phyloP scores from a whole-genome alignment of 2,113 vertebrate genomes.

The Lasiurus borealis region DNA sequence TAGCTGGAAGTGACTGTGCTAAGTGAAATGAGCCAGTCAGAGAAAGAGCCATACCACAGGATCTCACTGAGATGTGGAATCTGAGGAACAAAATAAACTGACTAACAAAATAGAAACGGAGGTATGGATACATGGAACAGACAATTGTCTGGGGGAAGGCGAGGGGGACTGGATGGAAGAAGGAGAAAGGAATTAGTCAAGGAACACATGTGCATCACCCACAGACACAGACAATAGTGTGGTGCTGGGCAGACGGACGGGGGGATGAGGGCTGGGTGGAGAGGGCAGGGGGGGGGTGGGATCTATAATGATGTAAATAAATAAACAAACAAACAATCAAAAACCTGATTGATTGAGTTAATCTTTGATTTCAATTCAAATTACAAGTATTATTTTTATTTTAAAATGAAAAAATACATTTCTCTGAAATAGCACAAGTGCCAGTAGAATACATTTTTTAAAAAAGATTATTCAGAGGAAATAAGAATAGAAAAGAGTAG shows the following conservation, averaged over 20 bases:
- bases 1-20: not conserved
- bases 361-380: constrained; percentile 5
- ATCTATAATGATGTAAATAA: not conserved
- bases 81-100: not conserved
- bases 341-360: not conserved
- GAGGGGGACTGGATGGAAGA: not conserved
- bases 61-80: not conserved
- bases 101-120: not conserved
- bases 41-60: not conserved
- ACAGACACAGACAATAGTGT: not conserved
- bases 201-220: not conserved
- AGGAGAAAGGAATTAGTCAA: not conserved
- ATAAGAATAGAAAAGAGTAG: constrained; percentile 47
- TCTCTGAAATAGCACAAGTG: constrained; percentile 28
- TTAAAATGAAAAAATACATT: constrained; percentile 22
- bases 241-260: not conserved
- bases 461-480: not conserved
- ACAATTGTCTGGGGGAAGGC: not conserved
- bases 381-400: not conserved
- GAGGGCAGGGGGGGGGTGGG: too few relatives aligned
- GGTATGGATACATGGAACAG: not conserved
- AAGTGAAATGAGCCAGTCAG: not conserved
- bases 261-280: not conserved
- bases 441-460: not conserved
- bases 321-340: not conserved